Base-by-base conservation (phyloP, 2,888 invertebrate genomes). In the Crocallis elinguaria region DNA sequence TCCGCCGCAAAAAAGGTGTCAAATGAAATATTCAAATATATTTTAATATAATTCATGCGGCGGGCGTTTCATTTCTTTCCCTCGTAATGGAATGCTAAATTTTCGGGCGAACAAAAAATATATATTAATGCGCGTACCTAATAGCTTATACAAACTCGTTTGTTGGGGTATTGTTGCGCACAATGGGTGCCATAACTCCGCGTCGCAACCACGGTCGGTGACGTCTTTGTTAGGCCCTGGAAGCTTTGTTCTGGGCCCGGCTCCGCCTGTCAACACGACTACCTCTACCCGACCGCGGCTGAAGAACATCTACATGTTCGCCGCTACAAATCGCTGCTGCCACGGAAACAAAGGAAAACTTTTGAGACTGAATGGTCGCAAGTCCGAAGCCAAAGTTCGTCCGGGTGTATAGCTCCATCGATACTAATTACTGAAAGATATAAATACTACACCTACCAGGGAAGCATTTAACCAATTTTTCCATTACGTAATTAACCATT, bases 1-100 rank as follows among this genome's bases (percentile, higher is more conserved):
- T 86, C 86, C 88, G 72, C 83, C 82, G 86, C 85, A 86, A 90
- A 89, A 90, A 90, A 90, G 91, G 91, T 91, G 91, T 91, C 91
- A 91, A 91, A 91, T 91, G 91, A 91, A 91, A 91, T 91, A 91
- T 91, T 91, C 91, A 91, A 91, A 91, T 91, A 90, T 91, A 91
- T 91, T 91, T 90, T 91, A 91, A 91, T 91, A 91, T 91, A 91
- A 91, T 91, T 91, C 91, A 91, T 90, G 89, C 90, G 87, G 90
- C 91, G 88, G 88, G 90, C 89, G 88, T 91, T 91, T 89, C 90
- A 91, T 91, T 90, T 90, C 91, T 88, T 89, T 89, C 90, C 91
- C 91, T 84, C 85, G 89, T 91, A 91, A 91, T 90, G 91, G 91
- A 91, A 91, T 90, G 91, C 91, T 86, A 89, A 91, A 91, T 91